Evolutionary conservation across 2,888 invertebrate species (phyloP).

Genomic region (Octodonta nipae): DNA sequence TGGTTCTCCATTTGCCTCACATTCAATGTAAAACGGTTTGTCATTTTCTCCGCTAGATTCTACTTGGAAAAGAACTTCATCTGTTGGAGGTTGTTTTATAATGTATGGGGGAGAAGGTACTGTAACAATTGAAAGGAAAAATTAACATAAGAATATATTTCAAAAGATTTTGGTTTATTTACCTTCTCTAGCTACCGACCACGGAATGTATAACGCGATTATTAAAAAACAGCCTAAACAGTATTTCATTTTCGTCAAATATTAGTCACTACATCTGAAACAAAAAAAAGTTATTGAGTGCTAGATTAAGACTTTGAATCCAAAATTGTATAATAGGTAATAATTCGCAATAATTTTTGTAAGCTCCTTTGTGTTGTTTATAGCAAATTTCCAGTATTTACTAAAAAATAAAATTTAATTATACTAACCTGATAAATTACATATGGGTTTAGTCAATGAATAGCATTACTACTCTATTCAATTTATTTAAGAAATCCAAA

Average conservation of each 20-base stretch:
- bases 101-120: constrained; percentile 84
- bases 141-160: constrained; percentile 2
- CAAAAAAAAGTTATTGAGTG: no score
- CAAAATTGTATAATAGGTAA: no score
- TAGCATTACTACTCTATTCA: no score
- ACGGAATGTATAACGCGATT: constrained; percentile 17
- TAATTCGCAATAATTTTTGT: no score
- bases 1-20: constrained; percentile 92
- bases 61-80: constrained; percentile 84
- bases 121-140: constrained; percentile 28
- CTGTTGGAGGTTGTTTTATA: constrained; percentile 81
- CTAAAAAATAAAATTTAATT: no score
- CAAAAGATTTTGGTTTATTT: no score
- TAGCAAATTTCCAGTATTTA: no score
- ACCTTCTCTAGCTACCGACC: constrained; percentile 21
- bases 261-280: not conserved
- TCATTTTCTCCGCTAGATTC: constrained; percentile 75
- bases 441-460: no score
- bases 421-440: no score
- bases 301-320: no score
- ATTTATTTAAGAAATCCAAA: no score
- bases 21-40: constrained; percentile 89
- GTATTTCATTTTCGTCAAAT: constrained; percentile 18
- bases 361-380: no score
- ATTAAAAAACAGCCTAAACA: constrained; percentile 19